Conservation (phyloP, 2,797 vertebrate species). For the Megaceryle alcyon region DNA sequence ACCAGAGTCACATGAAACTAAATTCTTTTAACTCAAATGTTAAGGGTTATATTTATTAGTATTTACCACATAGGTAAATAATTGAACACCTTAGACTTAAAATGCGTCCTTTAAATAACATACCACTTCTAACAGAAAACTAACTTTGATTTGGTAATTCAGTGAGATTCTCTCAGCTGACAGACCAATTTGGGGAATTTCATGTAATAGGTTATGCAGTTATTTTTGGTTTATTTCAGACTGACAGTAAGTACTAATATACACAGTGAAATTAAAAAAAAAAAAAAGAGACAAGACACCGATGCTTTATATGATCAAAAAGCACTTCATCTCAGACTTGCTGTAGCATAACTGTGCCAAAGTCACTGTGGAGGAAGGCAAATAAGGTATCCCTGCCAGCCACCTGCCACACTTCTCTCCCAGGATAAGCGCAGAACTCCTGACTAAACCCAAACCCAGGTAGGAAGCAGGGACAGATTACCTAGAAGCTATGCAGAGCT, state of each 20-base stretch:
- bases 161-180: neutral
- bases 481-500: neutral
- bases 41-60: neutral
- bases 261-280: neutral
- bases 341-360: neutral
- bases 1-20: neutral
- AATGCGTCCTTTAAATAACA: neutral
- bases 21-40: neutral
- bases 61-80: neutral
- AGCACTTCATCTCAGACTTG: neutral
- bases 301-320: neutral
- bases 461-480: neutral
- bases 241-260: neutral
- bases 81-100: neutral
- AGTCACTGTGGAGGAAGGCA: neutral
- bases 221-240: neutral
- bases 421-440: neutral
- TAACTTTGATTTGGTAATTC: neutral
- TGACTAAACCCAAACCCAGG: neutral
- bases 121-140: neutral
- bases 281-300: neutral
- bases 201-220: neutral
- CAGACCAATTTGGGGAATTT: neutral
- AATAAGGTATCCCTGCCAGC: neutral
- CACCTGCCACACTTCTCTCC: neutral